A percentile compares a stretch with the other conserved stretches of the same genome.
These are phyloP conservation scores for Melinaea marsaeus DNA, from an alignment of 2,888 invertebrate genomes.

Conservation along the genomic window DNA sequence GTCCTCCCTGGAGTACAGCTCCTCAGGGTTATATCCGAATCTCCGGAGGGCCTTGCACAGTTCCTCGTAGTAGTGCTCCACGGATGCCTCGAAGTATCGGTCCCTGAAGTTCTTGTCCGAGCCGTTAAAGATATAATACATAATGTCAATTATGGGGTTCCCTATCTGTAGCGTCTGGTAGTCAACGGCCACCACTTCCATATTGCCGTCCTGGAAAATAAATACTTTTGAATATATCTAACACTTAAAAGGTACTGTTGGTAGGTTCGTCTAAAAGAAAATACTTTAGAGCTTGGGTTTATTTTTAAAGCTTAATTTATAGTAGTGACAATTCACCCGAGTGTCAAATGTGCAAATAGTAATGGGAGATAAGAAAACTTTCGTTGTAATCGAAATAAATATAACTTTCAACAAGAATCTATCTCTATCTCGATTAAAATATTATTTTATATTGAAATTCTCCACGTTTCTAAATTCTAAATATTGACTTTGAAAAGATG, in stretches of 20 bases:
- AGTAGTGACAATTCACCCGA: no score
- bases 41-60: constrained; percentile 32
- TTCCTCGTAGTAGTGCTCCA: constrained; percentile 40
- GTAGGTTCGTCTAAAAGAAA: background rate
- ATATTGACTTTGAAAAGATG: no score
- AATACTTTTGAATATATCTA: background rate
- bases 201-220: constrained; percentile 37
- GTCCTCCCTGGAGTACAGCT: constrained; percentile 36
- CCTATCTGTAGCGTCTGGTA: constrained; percentile 35
- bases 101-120: constrained; percentile 27
- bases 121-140: constrained; percentile 26
- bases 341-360: no score
- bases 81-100: constrained; percentile 16
- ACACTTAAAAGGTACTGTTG: background rate
- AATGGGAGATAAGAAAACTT: no score
- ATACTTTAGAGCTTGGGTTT: background rate
- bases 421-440: no score
- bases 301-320: no score
- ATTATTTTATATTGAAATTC: no score
- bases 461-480: no score
- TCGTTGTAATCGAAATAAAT: no score
- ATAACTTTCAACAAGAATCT: no score
- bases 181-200: constrained; percentile 36
- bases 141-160: constrained; percentile 28
- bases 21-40: constrained; percentile 34